Percentiles rank a stretch among this genome's conserved stretches.
Evolutionary conservation across 2,113 vertebrate genomes (phyloP).

Genomic region (Ramphastos sulfuratus): DNA sequence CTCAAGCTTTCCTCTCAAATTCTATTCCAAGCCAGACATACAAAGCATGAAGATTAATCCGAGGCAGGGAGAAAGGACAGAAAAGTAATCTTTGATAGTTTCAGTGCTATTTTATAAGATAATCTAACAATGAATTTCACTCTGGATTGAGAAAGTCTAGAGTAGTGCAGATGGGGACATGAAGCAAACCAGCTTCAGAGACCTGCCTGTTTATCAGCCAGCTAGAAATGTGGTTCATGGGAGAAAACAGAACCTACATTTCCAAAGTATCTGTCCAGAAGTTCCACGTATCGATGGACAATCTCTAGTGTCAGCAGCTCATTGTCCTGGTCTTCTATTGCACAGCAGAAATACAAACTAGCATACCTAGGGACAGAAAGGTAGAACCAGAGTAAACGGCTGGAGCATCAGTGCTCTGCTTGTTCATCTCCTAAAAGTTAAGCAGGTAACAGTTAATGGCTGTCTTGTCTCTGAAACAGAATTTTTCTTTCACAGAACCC

Average conservation of each 20-base stretch:
- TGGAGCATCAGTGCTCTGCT: background rate
- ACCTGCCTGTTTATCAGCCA: background rate
- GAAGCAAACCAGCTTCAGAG: background rate
- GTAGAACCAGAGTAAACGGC: background rate
- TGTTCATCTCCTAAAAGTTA: background rate
- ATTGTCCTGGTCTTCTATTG: conserved; percentile 88
- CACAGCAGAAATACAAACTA: conserved; percentile 92
- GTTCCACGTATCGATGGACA: conserved; percentile 91
- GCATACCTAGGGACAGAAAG: conserved; percentile 84
- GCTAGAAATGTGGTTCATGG: background rate
- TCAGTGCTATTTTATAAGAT: background rate
- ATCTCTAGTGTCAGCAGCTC: conserved; percentile 90
- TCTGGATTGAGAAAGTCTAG: background rate
- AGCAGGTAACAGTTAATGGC: background rate
- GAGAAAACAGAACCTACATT: conserved; percentile 81
- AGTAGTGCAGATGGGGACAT: background rate
- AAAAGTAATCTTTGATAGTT: background rate
- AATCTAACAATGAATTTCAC: background rate
- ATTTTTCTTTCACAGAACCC: background rate
- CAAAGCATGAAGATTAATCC: background rate
- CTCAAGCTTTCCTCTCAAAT: background rate
- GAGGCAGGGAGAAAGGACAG: rapidly evolving
- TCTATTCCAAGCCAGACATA: background rate
- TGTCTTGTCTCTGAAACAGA: background rate
- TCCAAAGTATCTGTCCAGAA: conserved; percentile 95